These are phyloP conservation scores for Hermetia illucens DNA, from an alignment of 1,140 invertebrate genomes.

Conservation along the genomic window DNA sequence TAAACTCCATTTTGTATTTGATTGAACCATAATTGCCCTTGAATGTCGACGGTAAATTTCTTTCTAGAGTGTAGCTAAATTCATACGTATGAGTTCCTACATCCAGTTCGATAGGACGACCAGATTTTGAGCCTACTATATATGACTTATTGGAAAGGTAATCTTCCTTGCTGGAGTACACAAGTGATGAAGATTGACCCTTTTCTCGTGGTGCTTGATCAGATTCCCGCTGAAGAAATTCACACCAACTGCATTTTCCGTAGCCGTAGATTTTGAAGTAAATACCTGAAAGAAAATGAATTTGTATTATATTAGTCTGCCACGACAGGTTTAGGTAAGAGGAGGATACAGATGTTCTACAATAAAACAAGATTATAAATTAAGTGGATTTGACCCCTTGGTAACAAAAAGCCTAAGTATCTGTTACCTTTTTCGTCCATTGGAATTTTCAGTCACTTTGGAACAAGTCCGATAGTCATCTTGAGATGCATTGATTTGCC, in stretches of 20 bases:
- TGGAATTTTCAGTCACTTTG: too few species aligned
- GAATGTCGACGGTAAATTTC: constrained; percentile 21
- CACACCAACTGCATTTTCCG: constrained; percentile 28
- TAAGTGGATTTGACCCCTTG: too few species aligned
- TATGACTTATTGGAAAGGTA: constrained; percentile 23
- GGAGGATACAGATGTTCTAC: too few species aligned
- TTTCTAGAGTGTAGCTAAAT: constrained; percentile 18
- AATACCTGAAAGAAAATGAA: constrained; percentile 13
- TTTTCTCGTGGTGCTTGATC: constrained; percentile 19
- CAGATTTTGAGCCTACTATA: constrained; percentile 19
- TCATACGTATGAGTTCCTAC: constrained; percentile 23
- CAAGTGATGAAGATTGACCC: constrained; percentile 20
- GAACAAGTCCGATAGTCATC: too few species aligned
- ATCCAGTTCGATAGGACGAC: constrained; percentile 17
- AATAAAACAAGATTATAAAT: too few species aligned
- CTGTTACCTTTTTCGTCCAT: too few species aligned
- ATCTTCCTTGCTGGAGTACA: constrained; percentile 26
- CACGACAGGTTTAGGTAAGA: too few species aligned
- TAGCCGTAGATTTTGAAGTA: constrained; percentile 28
- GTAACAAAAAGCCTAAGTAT: too few species aligned
- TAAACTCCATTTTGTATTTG: constrained; percentile 27
- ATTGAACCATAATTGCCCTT: constrained; percentile 24
- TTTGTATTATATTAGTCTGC: too few species aligned
- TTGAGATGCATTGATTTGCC: too few species aligned
- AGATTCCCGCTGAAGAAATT: constrained; percentile 19